Percentiles rank a stretch among this genome's conserved stretches.
phyloP scores from a whole-genome alignment of 1,140 invertebrate species.

The Lethrus apterus region DNA sequence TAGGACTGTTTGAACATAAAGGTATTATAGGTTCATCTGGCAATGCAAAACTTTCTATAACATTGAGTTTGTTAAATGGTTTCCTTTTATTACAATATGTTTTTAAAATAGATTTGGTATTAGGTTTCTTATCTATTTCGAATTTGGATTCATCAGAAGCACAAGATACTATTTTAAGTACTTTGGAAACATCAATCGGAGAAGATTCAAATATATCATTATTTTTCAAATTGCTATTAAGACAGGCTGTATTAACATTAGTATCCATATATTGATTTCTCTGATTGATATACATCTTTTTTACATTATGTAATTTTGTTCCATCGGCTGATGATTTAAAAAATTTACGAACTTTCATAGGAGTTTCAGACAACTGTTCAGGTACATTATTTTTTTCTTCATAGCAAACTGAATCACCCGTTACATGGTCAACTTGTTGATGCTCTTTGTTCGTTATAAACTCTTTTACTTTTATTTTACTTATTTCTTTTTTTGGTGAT shows the following conservation, averaged over 20 bases:
- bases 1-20: conserved; percentile 13
- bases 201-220: conserved; percentile 7
- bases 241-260: not conserved
- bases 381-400: not conserved
- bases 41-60: conserved; percentile 28
- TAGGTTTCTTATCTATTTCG: conserved; percentile 7
- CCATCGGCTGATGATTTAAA: not conserved
- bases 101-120: conserved; percentile 20
- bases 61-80: conserved; percentile 15
- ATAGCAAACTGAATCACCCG: conserved; percentile 2
- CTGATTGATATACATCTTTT: conserved; percentile 1
- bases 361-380: not conserved
- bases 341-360: not conserved
- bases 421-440: conserved; percentile 2
- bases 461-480: not conserved
- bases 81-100: conserved; percentile 27
- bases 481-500: not conserved
- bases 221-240: conserved; percentile 5
- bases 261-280: conserved; percentile 1
- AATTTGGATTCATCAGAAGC: conserved; percentile 12
- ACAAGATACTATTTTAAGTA: conserved; percentile 24
- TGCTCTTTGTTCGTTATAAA: not conserved
- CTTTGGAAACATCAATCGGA: conserved; percentile 23
- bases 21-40: conserved; percentile 27
- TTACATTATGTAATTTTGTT: not conserved